Evolutionary conservation across 2,797 vertebrate genomes (phyloP).

Genomic region (Trichosurus vulpecula): DNA sequence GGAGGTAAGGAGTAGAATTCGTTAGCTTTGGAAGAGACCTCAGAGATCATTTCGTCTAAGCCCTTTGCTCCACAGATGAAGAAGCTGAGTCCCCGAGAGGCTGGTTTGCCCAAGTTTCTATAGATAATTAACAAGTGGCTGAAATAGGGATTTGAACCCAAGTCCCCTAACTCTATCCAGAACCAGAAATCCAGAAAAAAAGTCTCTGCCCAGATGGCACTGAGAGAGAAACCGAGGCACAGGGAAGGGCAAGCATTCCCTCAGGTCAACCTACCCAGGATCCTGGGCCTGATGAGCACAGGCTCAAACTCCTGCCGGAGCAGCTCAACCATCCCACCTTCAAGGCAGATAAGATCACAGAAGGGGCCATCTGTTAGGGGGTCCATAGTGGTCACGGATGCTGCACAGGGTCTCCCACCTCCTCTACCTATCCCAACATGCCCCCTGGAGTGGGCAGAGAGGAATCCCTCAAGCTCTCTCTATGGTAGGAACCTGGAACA

Average conservation of each 20-base stretch:
- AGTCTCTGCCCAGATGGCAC: neutral
- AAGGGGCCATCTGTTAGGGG: neutral
- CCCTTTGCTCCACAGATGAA: neutral
- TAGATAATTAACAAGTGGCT: neutral
- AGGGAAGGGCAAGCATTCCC: neutral
- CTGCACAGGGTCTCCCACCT: neutral
- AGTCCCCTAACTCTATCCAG: neutral
- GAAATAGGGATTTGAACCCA: neutral
- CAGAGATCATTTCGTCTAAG: neutral
- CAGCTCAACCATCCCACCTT: neutral
- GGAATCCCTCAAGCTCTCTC: neutral
- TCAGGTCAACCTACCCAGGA: neutral
- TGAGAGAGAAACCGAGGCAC: neutral
- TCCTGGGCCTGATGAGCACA: neutral
- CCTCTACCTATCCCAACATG: slow-evolving; percentile 43
- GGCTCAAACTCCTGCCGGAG: neutral
- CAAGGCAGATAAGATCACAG: slow-evolving; percentile 21
- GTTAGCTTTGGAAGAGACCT: neutral
- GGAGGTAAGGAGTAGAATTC: too few relatives aligned
- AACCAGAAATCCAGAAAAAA: neutral
- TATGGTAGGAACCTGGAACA: neutral
- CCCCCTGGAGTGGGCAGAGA: neutral
- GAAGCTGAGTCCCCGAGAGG: neutral
- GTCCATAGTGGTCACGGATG: neutral
- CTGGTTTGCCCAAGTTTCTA: neutral